Base-by-base conservation (phyloP, 2,888 invertebrate genomes). In the Agrochola lota region DNA sequence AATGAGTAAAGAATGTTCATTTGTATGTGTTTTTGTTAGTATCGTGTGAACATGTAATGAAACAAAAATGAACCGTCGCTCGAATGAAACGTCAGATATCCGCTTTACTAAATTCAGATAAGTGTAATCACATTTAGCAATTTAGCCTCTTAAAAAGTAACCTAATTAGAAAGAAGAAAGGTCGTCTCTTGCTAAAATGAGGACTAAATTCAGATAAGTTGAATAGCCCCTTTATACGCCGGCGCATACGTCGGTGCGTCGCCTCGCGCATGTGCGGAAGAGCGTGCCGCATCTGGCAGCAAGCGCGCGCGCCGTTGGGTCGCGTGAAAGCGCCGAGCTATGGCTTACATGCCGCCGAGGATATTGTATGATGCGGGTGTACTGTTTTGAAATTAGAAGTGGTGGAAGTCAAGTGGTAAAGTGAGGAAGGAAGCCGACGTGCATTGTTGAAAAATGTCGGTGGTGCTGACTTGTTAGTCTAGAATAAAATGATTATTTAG, bases 271-370 rank as follows among this genome's bases (percentile, higher is more conserved):
- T 88, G 87, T 82, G 85, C 87, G 89, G 89, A 87, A 87, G 87
- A 88, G 74, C 93, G 92, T 92, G 93, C 90, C 90, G 87, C 94
- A 93, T 94, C 93, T 93, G 92, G 89, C 89, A 75, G 86, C 88
- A 87, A 82, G 87, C 88, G 89, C 87, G 84, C 85, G 77, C 81
- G 72, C 78, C 69, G 60, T 30, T 64, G 49, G 20, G 70, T 74
- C 59, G 74, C 78, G 75, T 66, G 79, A 86, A 85, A 83, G 78
- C 71, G 68, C 81, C 64, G 40, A 76, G 62, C 52, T 4, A 17
- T 8, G 79, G 85, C 15, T 78, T 80, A 87, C 87, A 88, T 87
- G 87, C 63, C 77, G 71, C 71, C 63, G 63, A n/a, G 26, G 75
- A 49, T 57, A 26, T 62, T 62, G 46, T 30, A 30, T 26, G 8